Evolutionary conservation across 2,797 vertebrate genomes (phyloP).

Genomic region (Gobio occitaniae): DNA sequence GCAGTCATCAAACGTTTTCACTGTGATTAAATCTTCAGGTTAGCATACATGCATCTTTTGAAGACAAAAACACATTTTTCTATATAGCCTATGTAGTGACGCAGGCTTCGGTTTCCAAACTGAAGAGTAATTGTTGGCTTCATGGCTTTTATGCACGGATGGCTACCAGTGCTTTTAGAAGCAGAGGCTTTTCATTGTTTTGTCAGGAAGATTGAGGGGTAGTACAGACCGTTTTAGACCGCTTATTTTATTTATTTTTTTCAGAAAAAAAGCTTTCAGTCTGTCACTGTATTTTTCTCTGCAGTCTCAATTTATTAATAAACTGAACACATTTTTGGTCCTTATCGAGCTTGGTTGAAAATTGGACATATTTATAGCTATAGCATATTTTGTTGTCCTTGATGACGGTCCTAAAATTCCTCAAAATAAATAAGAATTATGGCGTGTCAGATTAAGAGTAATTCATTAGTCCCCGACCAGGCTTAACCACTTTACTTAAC

Average conservation of each 20-base stretch:
- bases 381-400: not conserved
- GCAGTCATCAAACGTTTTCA: conserved; percentile 7
- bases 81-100: conserved; percentile 5
- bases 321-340: not conserved
- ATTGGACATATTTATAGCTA: conserved; percentile 1
- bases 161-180: conserved; percentile 31
- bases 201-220: conserved; percentile 27
- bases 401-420: not conserved
- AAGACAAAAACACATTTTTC: conserved; percentile 15
- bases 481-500: not conserved
- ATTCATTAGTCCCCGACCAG: not conserved
- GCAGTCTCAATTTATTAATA: not conserved
- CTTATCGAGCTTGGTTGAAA: not conserved
- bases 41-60: not conserved
- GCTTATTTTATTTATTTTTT: conserved; percentile 21
- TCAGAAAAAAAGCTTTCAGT: conserved; percentile 16
- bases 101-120: not conserved
- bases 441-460: not conserved
- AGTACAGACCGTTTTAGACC: conserved; percentile 5
- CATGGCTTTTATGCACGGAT: conserved; percentile 21
- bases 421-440: not conserved
- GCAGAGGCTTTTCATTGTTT: conserved; percentile 40
- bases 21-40: conserved; percentile 28
- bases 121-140: conserved; percentile 20
- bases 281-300: conserved; percentile 5